Evolutionary conservation across 2,113 vertebrate genomes (phyloP).

Genomic region (Sinocyclocheilus anshuiensis): DNA sequence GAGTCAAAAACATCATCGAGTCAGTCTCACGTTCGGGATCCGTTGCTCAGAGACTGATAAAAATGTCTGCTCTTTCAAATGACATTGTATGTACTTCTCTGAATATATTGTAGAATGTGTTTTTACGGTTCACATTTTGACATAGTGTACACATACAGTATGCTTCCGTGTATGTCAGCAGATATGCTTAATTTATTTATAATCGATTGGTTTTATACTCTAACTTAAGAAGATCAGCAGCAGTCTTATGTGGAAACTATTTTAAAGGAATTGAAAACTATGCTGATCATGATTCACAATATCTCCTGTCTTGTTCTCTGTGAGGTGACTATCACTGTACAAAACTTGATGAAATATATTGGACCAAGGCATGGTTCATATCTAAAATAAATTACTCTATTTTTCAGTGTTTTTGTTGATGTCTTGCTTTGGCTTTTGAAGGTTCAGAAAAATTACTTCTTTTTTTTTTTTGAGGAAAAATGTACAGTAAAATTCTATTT

Average conservation of each 20-base stretch:
- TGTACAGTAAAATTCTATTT: no score
- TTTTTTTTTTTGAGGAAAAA: no score
- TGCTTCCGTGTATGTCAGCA: constrained; percentile 49
- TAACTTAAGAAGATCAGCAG: constrained; percentile 42
- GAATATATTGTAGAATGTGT: constrained; percentile 63
- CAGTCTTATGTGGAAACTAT: constrained; percentile 28
- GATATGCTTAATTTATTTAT: constrained; percentile 49
- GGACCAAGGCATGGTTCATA: constrained; percentile 67
- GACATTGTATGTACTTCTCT: constrained; percentile 55
- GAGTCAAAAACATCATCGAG: not conserved
- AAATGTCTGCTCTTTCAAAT: constrained; percentile 58
- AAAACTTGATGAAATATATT: constrained; percentile 63
- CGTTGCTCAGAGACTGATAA: constrained; percentile 40
- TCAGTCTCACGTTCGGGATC: not conserved
- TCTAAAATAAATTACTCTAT: constrained; percentile 77
- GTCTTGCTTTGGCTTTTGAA: not conserved
- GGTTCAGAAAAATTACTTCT: not conserved
- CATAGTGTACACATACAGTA: constrained; percentile 50
- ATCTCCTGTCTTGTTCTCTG: constrained; percentile 66
- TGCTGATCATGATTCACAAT: constrained; percentile 55
- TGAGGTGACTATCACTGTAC: constrained; percentile 69
- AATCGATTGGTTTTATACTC: constrained; percentile 47
- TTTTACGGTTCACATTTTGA: constrained; percentile 55
- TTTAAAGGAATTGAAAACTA: constrained; percentile 33
- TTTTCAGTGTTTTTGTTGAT: constrained; percentile 65